Evolutionary conservation across 2,113 vertebrate genomes (phyloP).

Genomic region (Conger conger): DNA sequence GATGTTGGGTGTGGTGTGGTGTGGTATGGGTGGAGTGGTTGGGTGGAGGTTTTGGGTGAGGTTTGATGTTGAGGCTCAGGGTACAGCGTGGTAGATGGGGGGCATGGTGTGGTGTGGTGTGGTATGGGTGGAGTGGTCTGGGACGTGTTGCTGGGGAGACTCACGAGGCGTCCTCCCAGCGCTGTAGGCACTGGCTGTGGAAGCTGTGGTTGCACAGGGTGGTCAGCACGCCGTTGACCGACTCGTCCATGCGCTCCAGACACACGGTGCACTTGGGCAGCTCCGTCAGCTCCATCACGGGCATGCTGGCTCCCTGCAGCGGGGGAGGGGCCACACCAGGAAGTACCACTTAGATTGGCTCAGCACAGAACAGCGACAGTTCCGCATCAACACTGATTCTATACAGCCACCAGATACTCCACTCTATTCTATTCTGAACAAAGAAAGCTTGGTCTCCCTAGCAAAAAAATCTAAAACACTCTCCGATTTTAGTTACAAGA

Average conservation of each 20-base stretch:
- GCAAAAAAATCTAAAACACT: too few species aligned
- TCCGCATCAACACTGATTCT: not conserved
- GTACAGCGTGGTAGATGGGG: not conserved
- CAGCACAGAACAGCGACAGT: not conserved
- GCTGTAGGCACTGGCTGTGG: constrained; percentile 96
- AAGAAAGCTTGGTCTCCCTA: not conserved
- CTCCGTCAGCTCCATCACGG: constrained; percentile 96
- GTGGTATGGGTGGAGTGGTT: not conserved
- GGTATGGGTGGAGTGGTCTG: not conserved
- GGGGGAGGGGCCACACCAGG: not conserved
- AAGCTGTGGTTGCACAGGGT: constrained; percentile 98
- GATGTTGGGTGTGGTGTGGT: not conserved
- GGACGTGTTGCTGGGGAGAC: constrained; percentile 44
- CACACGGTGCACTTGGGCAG: constrained; percentile 97
- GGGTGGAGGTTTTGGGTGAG: not conserved
- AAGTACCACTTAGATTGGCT: not conserved
- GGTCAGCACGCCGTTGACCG: constrained; percentile 93
- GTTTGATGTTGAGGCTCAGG: not conserved
- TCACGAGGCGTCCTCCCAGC: constrained; percentile 98
- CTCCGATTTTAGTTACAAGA: not conserved
- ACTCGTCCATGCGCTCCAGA: constrained; percentile 98
- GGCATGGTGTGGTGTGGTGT: not conserved
- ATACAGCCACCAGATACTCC: not conserved
- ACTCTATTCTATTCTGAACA: not conserved
- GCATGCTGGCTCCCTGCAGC: constrained; percentile 89